phyloP scores from a whole-genome alignment of 2,888 invertebrate genomes.

The Drosophila parthenogenetica region DNA sequence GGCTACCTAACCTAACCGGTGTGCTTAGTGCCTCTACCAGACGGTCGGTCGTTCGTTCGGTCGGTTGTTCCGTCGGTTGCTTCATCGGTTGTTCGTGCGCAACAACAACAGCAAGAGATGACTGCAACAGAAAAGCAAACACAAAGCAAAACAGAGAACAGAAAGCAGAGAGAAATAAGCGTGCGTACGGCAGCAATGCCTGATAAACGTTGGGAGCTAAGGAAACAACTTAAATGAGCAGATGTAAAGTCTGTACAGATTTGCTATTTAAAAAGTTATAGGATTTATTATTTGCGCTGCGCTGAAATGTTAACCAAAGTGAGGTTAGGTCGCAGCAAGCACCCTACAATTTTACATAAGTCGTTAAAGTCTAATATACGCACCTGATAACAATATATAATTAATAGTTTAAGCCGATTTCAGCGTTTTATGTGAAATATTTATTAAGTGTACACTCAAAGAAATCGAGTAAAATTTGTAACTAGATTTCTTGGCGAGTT shows the following conservation, averaged over 20 bases:
- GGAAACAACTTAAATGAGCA: constrained; percentile 1
- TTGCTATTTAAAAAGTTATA: constrained; percentile 2
- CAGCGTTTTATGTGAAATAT: background rate
- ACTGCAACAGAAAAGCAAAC: constrained; percentile 44
- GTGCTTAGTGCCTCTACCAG: constrained; percentile 37
- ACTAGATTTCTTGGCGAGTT: constrained; percentile 54
- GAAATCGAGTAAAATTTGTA: constrained; percentile 57
- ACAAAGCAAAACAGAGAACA: constrained; percentile 25
- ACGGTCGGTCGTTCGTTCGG: constrained; percentile 16
- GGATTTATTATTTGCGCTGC: background rate
- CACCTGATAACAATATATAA: background rate
- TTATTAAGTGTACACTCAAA: constrained; percentile 45
- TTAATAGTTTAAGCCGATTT: background rate
- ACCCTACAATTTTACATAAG: constrained; percentile 37
- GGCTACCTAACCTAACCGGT: constrained; percentile 39
- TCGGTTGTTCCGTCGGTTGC: constrained; percentile 7
- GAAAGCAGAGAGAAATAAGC: constrained; percentile 37
- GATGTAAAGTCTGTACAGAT: constrained; percentile 3
- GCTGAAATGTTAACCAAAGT: constrained; percentile 27
- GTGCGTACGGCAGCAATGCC: constrained; percentile 26
- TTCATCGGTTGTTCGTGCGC: constrained; percentile 26
- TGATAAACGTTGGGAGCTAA: constrained; percentile 28
- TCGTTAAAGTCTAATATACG: constrained; percentile 28
- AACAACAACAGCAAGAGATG: constrained; percentile 42
- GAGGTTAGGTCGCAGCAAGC: constrained; percentile 54